Base-by-base conservation (phyloP, 30 jellyfish, hydroid and myxozoan genomes). In the Aurelia sp. region DNA sequence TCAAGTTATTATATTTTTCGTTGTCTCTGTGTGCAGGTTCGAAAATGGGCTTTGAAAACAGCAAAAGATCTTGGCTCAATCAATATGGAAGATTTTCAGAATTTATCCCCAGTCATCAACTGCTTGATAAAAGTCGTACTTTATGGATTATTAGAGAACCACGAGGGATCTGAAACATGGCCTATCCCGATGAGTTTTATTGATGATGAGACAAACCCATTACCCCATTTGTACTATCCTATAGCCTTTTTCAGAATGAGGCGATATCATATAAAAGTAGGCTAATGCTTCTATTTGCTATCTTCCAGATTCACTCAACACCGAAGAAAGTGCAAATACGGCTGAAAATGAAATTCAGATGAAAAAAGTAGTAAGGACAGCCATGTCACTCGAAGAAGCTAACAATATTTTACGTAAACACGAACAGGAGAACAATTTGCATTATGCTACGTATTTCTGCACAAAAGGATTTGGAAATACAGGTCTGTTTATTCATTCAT, bases 1-100 rank as follows among this genome's bases (percentile, higher is more conserved):
- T n/a, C n/a, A n/a, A n/a, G n/a, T n/a, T n/a, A n/a, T n/a, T n/a
- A n/a, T n/a, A n/a, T 76, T 62, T 4, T 76, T 37, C 50, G 9
- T 30, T 22, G n/a, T n/a, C 30, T 70, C 62, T 22, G 0, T 15
- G 7, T 19, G 0, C 57, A 85, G 94, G 72, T 73, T 1, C 94
- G 94, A 3, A 30, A 71, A 35, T 85, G 94, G 94, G 94, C 94
- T 3, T 22, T 85, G 59, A 64, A 62, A 71, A 85, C 51, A 16
- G 82, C 85, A 6, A 62, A 85, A 48, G 48, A 52, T 11, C 73
- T 73, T 17, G 94, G 94, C 1, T 53, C 81, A 15, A 62, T 85
- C 17, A 41, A 81, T 27, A 69, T 65, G 21, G 88, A 85, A 48
- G 79, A 85, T 50, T 65, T 30, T 35, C 73, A 63, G 55, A 19